phyloP scores from a whole-genome alignment of 2,888 invertebrate genomes.

The Phalera bucephala region DNA sequence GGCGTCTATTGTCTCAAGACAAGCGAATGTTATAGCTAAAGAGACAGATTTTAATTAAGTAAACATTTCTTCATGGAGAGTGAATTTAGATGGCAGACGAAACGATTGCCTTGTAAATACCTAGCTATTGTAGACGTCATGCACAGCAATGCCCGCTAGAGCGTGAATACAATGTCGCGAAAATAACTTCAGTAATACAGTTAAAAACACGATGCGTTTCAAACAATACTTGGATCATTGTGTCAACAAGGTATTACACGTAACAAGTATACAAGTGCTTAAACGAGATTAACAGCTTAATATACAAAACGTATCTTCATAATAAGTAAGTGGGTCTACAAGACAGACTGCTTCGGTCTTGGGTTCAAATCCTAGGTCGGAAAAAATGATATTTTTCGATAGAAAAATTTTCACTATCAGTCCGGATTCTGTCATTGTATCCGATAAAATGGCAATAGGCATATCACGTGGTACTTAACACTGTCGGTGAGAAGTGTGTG shows the following conservation, averaged over 20 bases:
- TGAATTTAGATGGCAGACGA: conserved; percentile 24
- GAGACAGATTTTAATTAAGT: conserved; percentile 7
- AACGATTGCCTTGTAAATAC: conserved; percentile 26
- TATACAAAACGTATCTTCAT: conserved; percentile 33
- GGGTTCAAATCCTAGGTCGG: too few species aligned
- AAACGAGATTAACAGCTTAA: conserved; percentile 15
- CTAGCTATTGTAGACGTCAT: conserved; percentile 23
- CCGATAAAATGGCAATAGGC: too few species aligned
- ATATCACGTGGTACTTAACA: too few species aligned
- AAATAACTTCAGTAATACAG: conserved; percentile 29
- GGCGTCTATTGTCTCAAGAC: conserved; percentile 21
- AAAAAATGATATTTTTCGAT: too few species aligned
- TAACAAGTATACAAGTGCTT: too few species aligned
- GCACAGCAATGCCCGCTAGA: conserved; percentile 23
- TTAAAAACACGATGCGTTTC: conserved; percentile 7
- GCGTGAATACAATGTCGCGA: conserved; percentile 34
- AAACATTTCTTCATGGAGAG: conserved; percentile 10
- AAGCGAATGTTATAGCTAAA: conserved; percentile 21
- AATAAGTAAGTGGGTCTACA: too few species aligned
- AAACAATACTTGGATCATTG: conserved; percentile 1
- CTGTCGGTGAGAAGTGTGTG: too few species aligned
- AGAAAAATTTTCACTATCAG: too few species aligned
- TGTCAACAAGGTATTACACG: conserved; percentile 7
- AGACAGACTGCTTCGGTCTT: too few species aligned
- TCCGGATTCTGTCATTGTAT: too few species aligned